Percentiles rank a stretch among this genome's conserved stretches.
These are phyloP conservation scores for Chaetodon auriga DNA, from an alignment of 2,113 vertebrate genomes.

Conservation along the genomic window DNA sequence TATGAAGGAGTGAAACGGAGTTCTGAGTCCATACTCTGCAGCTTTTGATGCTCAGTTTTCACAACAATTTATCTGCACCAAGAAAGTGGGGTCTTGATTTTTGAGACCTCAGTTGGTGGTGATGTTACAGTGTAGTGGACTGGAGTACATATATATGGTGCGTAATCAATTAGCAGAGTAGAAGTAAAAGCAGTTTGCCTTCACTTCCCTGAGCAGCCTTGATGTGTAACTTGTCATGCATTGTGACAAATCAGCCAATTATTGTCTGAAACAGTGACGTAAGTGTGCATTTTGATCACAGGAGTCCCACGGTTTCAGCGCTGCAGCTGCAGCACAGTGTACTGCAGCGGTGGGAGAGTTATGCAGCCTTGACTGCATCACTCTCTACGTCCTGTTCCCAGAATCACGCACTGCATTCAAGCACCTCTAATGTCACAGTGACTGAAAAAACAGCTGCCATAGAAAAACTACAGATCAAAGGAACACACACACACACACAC, in stretches of 20 bases:
- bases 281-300: not conserved
- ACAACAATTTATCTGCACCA: not conserved
- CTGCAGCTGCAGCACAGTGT: slow-evolving; percentile 30
- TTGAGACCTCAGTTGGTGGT: not conserved
- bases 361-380: slow-evolving; percentile 48
- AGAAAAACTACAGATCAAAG: slow-evolving; percentile 33
- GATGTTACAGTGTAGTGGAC: not conserved
- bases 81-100: not conserved
- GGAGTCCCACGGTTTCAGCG: not conserved
- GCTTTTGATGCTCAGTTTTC: not conserved
- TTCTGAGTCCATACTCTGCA: not conserved
- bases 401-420: slow-evolving; percentile 35
- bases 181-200: no score
- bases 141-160: no score
- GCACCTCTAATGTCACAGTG: slow-evolving; percentile 23
- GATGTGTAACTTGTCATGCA: no score
- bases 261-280: not conserved
- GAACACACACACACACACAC: not conserved
- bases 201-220: no score
- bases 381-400: slow-evolving; percentile 26
- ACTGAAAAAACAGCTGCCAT: slow-evolving; percentile 20
- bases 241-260: not conserved
- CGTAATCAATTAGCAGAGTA: no score
- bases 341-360: slow-evolving; percentile 47
- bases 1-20: not conserved